Base-by-base conservation (phyloP, 2,113 vertebrate species). In the Pseudorectes ferrugineus region DNA sequence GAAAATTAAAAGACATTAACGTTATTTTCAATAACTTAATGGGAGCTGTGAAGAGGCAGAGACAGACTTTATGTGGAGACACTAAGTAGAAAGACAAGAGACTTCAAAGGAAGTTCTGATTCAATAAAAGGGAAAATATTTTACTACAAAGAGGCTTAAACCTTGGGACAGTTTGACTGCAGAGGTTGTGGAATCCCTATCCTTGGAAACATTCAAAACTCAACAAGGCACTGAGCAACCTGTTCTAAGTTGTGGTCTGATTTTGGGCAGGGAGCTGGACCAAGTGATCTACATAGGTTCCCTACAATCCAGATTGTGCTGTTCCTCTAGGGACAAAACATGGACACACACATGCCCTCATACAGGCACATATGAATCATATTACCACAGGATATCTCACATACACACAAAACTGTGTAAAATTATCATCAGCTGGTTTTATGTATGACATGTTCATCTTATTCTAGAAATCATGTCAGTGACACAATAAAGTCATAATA, bases 261-360 rank as follows among this genome's bases (percentile, higher is more conserved):
- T 57, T 86, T 86, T 61, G 36, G 46, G 23, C 10, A 46, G 31
- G 4, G 5, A 75, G 5, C 14, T 72, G 29, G 14, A 76, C 5
- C 4, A 72, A 25, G 57, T 17, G 4, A 43, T 26, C 43, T 73
- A 24, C 11, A 5, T 4, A 45, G 8, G 5, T 24, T 52, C 18
- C 48, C 28, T 74, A 7, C 11, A 68, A 36, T 36, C 4, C 31
- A 49, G 23, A 31, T 9, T n/a, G 11, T 36, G 22, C 4, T 81
- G 3, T 42, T 68, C 22, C 10, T 59, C 29, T 16, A 28, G 19
- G 29, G 10, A 21, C 15, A 54, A 76, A 76, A 42, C 20, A 5
- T 17, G 19, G 17, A n/a, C 1, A 10, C 17, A 36, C 3, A 33
- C 1, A 1, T 14, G 1, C 17, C 11, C 12, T 86, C 26, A 17